phyloP scores from a whole-genome alignment of 2,797 vertebrate species.

The Tokudaia muenninki region DNA sequence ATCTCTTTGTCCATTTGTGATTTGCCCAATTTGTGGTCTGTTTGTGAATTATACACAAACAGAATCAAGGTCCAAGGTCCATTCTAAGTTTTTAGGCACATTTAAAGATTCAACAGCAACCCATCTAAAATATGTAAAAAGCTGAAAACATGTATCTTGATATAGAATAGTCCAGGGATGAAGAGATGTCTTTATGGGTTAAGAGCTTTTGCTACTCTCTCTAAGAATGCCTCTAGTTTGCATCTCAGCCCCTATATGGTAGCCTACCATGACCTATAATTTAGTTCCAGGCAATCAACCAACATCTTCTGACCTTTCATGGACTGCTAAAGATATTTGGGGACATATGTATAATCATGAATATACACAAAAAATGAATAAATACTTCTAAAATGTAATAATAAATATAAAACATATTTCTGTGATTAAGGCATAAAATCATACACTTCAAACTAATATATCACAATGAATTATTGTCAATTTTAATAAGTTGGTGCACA shows the following conservation, averaged over 20 bases:
- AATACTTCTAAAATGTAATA: not conserved
- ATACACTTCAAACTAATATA: not conserved
- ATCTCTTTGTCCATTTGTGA: slow-evolving; percentile 17
- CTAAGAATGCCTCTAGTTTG: too few species aligned
- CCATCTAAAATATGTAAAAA: not conserved
- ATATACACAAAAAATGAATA: not conserved
- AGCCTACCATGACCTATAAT: rapidly evolving
- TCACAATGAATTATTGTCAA: not conserved
- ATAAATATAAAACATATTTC: not conserved
- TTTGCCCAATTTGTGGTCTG: not conserved
- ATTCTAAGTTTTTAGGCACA: slow-evolving; percentile 13
- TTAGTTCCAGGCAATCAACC: not conserved
- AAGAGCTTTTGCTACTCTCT: not conserved
- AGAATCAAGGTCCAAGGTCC: not conserved
- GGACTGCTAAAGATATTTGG: not conserved
- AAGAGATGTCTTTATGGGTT: not conserved
- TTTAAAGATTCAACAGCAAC: not conserved
- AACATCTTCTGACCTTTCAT: not conserved
- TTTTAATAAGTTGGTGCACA: slow-evolving; percentile 35
- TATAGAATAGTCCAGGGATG: not conserved
- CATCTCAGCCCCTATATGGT: not conserved
- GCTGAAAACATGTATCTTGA: not conserved
- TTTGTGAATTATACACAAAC: not conserved
- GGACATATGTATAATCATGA: not conserved
- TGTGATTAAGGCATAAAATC: slow-evolving; percentile 12